phyloP scores from a whole-genome alignment of 2,888 invertebrate species.

The Lasioglossum leucozonium region DNA sequence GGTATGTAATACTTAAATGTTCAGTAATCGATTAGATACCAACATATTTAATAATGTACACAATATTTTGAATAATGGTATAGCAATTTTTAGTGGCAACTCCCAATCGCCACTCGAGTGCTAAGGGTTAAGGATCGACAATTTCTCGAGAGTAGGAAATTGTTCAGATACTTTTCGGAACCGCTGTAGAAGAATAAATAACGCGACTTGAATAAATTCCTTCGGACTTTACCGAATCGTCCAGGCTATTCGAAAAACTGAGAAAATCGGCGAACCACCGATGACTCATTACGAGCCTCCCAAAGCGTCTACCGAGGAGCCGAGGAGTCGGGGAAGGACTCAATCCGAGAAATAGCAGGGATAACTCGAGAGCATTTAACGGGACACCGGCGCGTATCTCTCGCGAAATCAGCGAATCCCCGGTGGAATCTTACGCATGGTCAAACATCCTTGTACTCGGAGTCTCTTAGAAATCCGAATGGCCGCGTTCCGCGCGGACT shows the following conservation, averaged over 20 bases:
- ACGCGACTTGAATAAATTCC: too few relatives aligned
- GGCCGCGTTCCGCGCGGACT: background rate
- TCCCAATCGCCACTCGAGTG: too few relatives aligned
- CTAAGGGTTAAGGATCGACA: too few relatives aligned
- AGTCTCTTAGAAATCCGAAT: background rate
- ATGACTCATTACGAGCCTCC: background rate
- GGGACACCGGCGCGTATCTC: background rate
- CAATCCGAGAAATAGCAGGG: background rate
- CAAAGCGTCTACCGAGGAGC: background rate
- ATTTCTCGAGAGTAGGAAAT: too few relatives aligned
- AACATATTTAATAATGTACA: too few relatives aligned
- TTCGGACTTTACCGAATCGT: background rate
- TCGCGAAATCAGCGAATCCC: background rate
- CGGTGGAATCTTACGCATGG: background rate
- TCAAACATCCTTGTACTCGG: background rate
- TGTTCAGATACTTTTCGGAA: too few relatives aligned
- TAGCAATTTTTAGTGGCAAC: too few relatives aligned
- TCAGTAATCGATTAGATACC: too few relatives aligned
- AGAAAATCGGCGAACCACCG: background rate
- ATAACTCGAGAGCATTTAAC: slow-evolving; percentile 3
- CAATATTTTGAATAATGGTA: too few relatives aligned
- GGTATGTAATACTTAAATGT: too few relatives aligned
- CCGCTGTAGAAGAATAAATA: too few relatives aligned
- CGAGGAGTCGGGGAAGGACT: background rate
- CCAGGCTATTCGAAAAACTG: background rate